Conservation (phyloP, 1,140 invertebrate species). For the Papilio glaucus region DNA sequence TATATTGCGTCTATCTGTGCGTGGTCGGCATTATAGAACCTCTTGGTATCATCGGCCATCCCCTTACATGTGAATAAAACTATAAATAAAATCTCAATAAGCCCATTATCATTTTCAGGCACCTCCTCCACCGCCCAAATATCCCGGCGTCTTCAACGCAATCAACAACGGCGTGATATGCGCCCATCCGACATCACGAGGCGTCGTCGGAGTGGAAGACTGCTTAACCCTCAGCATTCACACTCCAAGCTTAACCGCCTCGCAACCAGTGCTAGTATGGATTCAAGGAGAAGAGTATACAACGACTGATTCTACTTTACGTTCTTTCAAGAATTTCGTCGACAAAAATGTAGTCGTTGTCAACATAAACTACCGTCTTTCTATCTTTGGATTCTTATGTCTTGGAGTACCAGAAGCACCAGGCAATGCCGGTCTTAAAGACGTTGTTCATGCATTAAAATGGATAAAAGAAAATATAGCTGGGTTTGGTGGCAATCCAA, state of each 20-base stretch:
- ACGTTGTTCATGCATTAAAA: conserved; percentile 85
- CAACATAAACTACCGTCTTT: conserved; percentile 66
- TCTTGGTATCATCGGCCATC: too few relatives aligned
- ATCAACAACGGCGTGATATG: conserved; percentile 58
- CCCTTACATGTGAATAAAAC: too few relatives aligned
- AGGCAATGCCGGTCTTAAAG: conserved; percentile 87
- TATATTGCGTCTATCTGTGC: too few relatives aligned
- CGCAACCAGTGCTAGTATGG: conserved; percentile 70
- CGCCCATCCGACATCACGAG: conserved; percentile 61
- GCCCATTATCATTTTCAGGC: conserved; percentile 57
- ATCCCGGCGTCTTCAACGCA: conserved; percentile 59
- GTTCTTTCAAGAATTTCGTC: conserved; percentile 56
- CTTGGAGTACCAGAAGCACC: conserved; percentile 82
- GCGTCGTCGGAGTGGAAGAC: conserved; percentile 67
- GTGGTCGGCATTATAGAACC: too few relatives aligned
- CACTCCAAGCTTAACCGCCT: conserved; percentile 58
- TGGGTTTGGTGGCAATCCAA: conserved; percentile 87
- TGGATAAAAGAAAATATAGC: conserved; percentile 87
- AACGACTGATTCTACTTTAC: conserved; percentile 43
- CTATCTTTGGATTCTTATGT: conserved; percentile 86
- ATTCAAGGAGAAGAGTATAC: conserved; percentile 67
- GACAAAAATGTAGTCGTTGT: conserved; percentile 63
- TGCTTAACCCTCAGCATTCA: conserved; percentile 67
- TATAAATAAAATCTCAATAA: not conserved
- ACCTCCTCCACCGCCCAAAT: conserved; percentile 54